phyloP scores from a whole-genome alignment of 2,113 vertebrate genomes.

The Peucedramus taeniatus region DNA sequence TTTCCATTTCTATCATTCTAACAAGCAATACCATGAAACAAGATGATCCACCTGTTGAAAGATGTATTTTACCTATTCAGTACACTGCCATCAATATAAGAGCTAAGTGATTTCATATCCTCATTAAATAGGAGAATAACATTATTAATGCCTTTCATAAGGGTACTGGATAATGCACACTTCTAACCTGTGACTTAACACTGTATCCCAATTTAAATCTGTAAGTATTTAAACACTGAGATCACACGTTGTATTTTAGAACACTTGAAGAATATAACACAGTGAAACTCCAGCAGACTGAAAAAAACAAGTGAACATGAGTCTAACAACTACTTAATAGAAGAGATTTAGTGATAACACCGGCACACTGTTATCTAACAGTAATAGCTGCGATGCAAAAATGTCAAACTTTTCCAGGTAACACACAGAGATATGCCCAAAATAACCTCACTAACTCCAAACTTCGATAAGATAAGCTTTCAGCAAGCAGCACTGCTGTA shows the following conservation, averaged over 20 bases:
- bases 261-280: not conserved
- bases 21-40: not conserved
- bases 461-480: not conserved
- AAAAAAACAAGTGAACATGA: not conserved
- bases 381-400: not conserved
- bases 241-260: not conserved
- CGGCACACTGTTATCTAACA: not conserved
- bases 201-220: not conserved
- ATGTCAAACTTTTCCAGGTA: not conserved
- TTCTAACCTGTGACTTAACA: not conserved
- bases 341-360: not conserved
- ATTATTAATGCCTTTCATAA: not conserved
- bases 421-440: not conserved
- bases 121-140: not conserved
- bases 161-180: not conserved
- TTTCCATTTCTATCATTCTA: not conserved
- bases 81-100: not conserved
- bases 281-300: not conserved
- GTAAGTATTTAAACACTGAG: not conserved
- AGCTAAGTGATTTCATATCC: not conserved
- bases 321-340: not conserved
- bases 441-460: not conserved
- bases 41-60: not conserved
- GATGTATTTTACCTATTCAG: not conserved
- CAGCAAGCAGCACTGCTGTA: not conserved